Evolutionary conservation across 2,797 vertebrate genomes (phyloP).

Genomic region (Molothrus aeneus): DNA sequence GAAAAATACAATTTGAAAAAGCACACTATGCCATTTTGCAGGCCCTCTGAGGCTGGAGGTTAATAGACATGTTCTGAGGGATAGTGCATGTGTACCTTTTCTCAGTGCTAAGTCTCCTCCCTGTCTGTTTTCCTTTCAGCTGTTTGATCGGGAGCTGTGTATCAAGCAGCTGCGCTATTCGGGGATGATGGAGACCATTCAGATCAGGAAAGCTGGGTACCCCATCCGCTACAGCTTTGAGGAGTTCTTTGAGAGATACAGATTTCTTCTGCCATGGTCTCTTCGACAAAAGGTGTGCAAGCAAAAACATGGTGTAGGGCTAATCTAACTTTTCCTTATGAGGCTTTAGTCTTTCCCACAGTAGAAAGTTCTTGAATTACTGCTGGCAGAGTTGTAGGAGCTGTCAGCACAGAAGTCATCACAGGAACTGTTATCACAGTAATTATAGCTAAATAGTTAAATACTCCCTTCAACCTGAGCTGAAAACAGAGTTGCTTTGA

Average conservation of each 20-base stretch:
- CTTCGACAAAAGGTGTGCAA: conserved; percentile 68
- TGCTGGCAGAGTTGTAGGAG: neutral
- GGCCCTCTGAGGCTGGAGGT: neutral
- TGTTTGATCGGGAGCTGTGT: conserved; percentile 92
- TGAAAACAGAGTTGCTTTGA: neutral
- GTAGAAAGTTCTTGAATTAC: neutral
- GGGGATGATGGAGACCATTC: conserved; percentile 97
- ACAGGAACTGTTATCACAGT: neutral
- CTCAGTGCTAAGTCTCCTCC: neutral
- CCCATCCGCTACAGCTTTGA: conserved; percentile 90
- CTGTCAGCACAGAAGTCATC: neutral
- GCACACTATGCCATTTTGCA: neutral
- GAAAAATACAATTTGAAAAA: neutral
- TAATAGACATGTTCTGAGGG: neutral
- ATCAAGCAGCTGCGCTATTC: conserved; percentile 92
- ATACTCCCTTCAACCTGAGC: neutral
- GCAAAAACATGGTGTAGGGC: neutral
- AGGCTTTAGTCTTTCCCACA: neutral
- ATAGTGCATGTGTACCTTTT: neutral
- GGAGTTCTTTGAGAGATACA: conserved; percentile 88
- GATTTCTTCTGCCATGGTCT: conserved; percentile 79
- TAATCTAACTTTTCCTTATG: neutral
- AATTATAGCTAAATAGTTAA: neutral
- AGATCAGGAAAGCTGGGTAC: conserved; percentile 90
- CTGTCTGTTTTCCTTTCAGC: conserved; percentile 68